These are phyloP conservation scores for Sweltsa coloradensis DNA, from an alignment of 1,140 invertebrate genomes.

Conservation along the genomic window DNA sequence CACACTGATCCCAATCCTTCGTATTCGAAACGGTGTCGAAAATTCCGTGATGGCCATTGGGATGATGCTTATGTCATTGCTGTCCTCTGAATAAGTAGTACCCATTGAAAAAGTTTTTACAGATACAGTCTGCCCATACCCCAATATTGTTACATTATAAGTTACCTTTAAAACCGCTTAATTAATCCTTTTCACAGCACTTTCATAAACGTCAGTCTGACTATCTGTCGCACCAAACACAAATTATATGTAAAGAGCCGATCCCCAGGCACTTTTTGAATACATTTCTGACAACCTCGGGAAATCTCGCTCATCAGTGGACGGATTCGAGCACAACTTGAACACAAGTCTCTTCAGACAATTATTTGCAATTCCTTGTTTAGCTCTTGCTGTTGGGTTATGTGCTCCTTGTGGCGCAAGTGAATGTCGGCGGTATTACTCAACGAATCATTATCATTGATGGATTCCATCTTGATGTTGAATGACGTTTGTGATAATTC, in stretches of 20 bases:
- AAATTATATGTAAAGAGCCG: constrained; percentile 78
- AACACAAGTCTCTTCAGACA: constrained; percentile 26
- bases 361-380: constrained; percentile 25
- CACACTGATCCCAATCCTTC: constrained; percentile 54
- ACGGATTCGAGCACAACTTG: constrained; percentile 68
- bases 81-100: constrained; percentile 53
- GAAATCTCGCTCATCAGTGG: constrained; percentile 61
- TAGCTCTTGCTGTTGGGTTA: constrained; percentile 39
- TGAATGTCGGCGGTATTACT: constrained; percentile 40
- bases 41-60: constrained; percentile 74
- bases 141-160: constrained; percentile 84
- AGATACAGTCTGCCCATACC: constrained; percentile 90
- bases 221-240: constrained; percentile 56
- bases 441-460: too few relatives aligned
- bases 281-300: constrained; percentile 51
- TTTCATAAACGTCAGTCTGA: constrained; percentile 66
- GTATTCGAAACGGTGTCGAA: constrained; percentile 56
- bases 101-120: constrained; percentile 92
- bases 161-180: constrained; percentile 72
- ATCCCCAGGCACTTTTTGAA: constrained; percentile 43
- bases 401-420: constrained; percentile 47
- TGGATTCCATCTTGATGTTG: too few relatives aligned
- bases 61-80: constrained; percentile 63
- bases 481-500: constrained; percentile 24
- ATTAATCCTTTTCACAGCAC: constrained; percentile 60